Evolutionary conservation across 2,797 vertebrate species (phyloP).

Genomic region (Acanthiza pusilla): DNA sequence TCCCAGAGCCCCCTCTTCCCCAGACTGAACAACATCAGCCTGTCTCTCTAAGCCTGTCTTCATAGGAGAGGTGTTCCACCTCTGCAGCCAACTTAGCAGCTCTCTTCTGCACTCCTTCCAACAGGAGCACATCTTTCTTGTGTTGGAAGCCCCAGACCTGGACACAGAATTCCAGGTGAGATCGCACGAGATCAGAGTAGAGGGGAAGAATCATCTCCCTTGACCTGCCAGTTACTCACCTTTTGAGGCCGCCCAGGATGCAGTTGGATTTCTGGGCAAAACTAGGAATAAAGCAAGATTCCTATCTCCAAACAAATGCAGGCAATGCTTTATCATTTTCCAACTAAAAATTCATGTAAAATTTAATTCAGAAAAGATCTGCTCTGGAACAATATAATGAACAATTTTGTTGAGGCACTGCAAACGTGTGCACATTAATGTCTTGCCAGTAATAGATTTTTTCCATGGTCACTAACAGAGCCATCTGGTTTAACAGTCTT

Average conservation of each 20-base stretch:
- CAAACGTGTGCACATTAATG: not conserved
- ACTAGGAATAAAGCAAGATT: not conserved
- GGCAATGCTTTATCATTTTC: not conserved
- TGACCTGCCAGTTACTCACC: not conserved
- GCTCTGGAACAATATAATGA: not conserved
- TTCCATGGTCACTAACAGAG: not conserved
- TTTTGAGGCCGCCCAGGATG: not conserved
- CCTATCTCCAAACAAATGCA: not conserved
- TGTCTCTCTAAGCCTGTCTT: not conserved
- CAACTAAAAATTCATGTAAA: not conserved
- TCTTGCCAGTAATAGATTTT: not conserved
- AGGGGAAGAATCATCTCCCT: not conserved
- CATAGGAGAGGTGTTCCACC: not conserved
- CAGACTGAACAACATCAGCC: not conserved
- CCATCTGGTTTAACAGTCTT: slow-evolving; percentile 21
- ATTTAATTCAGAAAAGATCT: not conserved
- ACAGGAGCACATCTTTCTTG: not conserved
- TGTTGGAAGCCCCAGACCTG: not conserved
- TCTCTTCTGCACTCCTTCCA: not conserved
- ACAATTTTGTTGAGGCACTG: not conserved
- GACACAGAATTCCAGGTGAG: not conserved
- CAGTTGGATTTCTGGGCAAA: not conserved
- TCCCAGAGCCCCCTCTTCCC: not conserved
- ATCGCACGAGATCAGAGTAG: not conserved
- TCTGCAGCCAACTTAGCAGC: not conserved